Conservation (phyloP, 2,113 vertebrate species). For the Microtus pennsylvanicus region DNA sequence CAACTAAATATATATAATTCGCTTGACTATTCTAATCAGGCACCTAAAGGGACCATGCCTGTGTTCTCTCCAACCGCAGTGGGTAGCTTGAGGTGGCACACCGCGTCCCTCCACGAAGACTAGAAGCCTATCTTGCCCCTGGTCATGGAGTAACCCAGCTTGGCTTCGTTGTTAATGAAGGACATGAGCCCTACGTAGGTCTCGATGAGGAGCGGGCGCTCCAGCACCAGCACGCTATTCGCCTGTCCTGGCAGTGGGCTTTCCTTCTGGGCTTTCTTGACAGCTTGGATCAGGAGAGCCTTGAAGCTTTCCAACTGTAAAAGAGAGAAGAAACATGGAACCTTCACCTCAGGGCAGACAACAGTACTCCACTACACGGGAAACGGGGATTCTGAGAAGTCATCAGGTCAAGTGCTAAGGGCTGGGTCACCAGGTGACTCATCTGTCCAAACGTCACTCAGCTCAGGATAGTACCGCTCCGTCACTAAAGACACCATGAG, state of each 20-base stretch:
- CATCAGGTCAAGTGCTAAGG: not conserved
- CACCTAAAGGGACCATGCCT: not conserved
- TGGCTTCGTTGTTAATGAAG: conserved; percentile 98
- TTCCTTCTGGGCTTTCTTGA: conserved; percentile 96
- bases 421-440: not conserved
- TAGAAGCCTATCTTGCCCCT: conserved; percentile 97
- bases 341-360: not conserved
- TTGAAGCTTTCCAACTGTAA: conserved; percentile 94
- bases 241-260: conserved; percentile 88
- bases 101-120: not conserved
- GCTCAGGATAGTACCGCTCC: not conserved
- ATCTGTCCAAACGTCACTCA: not conserved
- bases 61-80: not conserved
- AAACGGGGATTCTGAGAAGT: not conserved
- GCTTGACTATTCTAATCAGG: not conserved
- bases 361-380: rapidly evolving
- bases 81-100: not conserved
- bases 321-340: not conserved
- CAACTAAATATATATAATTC: not conserved
- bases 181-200: conserved; percentile 98
- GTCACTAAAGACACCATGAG: not conserved
- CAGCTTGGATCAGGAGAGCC: conserved; percentile 94
- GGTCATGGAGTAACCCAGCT: conserved; percentile 97
- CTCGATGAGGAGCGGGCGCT: conserved; percentile 96
- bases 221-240: conserved; percentile 92